Evolutionary conservation across 2,797 vertebrate genomes (phyloP), one percentile per base, ranked within the genome.

Genomic region (Amphiprion clarkii): DNA sequence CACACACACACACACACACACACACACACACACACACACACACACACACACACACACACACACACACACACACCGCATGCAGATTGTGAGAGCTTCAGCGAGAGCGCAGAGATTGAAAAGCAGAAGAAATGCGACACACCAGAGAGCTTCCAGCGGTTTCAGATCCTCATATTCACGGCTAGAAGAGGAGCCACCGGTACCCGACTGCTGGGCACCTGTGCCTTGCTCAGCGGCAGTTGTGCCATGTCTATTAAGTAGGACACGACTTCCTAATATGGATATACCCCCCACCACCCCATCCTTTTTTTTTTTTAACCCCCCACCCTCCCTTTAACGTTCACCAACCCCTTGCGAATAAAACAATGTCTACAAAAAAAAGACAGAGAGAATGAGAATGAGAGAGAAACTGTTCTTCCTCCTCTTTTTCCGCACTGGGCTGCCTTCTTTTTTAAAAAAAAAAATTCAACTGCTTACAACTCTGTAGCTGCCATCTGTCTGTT

Each of bases 191-290:
- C 31, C 27, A 40, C 19, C 51, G 39, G 19, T 61, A 27, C 3
- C 51, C 33, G 67, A 23, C 59, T 66, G 40, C 39, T 36, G 17
- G 67, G 74, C 89, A 91, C 88, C 89, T 89, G 90, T 90, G 90
- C 87, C 88, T 91, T 88, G 88, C 88, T 92, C 89, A 87, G 62
- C 58, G 88, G 90, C 82, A 89, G 78, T 80, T 74, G 79, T 82
- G 82, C 71, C 78, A 57, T 71, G 82, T 62, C 81, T 84, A 89
- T 90, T 90, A 91, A 92, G 92, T 91, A 92, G 89, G 91, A 90
- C 89, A 93, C 86, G 88, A 94, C 93, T 96, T 95, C 95, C 93
- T 91, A 91, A 91, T 89, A 91, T 88, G 90, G 90, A 84, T 74
- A 66, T 67, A 76, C 81, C 75, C 49, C 23, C 9, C 1, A 13